Conservation (phyloP, 2,888 invertebrate species). For the Ditula angustiorana region DNA sequence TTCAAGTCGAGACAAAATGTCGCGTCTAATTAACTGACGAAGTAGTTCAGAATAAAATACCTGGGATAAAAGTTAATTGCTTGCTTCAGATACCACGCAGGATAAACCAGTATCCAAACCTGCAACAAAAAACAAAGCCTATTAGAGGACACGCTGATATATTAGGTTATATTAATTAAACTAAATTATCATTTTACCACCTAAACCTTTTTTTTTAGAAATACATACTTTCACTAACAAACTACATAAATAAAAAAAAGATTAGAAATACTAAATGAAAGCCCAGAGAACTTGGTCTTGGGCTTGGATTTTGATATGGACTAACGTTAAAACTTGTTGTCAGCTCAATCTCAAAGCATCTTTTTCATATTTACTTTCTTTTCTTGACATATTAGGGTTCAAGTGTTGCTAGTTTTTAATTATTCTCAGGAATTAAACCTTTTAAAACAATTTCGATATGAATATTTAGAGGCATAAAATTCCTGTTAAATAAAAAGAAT, state of each 20-base stretch:
- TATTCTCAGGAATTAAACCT: neutral
- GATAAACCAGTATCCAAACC: constrained; percentile 19
- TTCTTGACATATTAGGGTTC: constrained; percentile 30
- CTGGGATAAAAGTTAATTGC: constrained; percentile 18
- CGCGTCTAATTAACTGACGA: no score
- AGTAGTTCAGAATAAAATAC: constrained; percentile 1
- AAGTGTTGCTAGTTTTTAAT: neutral
- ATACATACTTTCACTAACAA: neutral
- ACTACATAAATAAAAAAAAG: neutral
- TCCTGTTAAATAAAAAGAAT: neutral
- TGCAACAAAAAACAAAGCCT: constrained; percentile 16
- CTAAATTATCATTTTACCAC: neutral
- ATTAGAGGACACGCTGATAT: neutral
- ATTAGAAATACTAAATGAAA: neutral
- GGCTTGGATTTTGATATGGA: constrained; percentile 3
- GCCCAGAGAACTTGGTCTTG: constrained; percentile 1
- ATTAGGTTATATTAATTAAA: neutral
- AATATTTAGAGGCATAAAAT: neutral
- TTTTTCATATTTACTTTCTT: constrained; percentile 31
- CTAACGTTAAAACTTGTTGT: constrained; percentile 18
- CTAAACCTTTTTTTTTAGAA: neutral
- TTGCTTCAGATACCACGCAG: neutral
- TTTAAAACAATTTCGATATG: neutral
- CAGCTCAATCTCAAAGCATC: constrained; percentile 25
- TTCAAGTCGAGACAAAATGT: neutral